Evolutionary conservation across 2,113 vertebrate genomes (phyloP), one percentile per base, ranked within the genome.

Genomic region (Sclerurus mexicanus): DNA sequence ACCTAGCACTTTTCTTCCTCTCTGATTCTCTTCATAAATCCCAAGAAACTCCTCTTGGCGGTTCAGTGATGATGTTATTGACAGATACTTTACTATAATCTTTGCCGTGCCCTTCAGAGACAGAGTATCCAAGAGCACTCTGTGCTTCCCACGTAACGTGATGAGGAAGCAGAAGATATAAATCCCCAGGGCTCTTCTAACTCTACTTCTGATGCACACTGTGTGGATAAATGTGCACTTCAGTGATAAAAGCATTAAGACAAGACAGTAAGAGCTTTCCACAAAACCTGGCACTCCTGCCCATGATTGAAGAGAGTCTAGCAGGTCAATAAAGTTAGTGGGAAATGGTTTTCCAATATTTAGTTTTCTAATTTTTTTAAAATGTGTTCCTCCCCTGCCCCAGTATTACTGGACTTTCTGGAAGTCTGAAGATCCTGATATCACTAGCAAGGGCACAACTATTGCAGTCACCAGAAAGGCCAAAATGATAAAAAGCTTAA

Each of bases 201-300:
- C 67, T 66, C 52, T 64, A 81, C 33, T 85, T 82, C 76, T 83
- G 69, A 85, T 12, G 5, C 50, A 64, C 83, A 69, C 83, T 89
- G 75, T 88, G 49, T 52, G 28, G 74, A 94, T 74, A 77, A 87
- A 81, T 76, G 49, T 76, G 79, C 7, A 20, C 37, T 78, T 76
- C 52, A 82, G 69, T 18, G 49, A 82, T 62, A 90, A 96, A 95
- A 94, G 62, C 84, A 91, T 76, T 73, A 90, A 72, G 55, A 94
- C 79, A 75, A 92, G 64, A 72, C 40, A 74, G 49, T 52, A 82
- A 89, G 53, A 82, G 58, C 78, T 91, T 87, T 92, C 40, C 53
- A 74, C 40, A 84, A 94, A 74, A 35, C 50, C 77, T 79, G 33
- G 50, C 79, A 77, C 47, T 69, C 66, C 55, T 76, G 40, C 19